Conservation (phyloP, 2,113 vertebrate genomes). For the Bufo bufo region DNA sequence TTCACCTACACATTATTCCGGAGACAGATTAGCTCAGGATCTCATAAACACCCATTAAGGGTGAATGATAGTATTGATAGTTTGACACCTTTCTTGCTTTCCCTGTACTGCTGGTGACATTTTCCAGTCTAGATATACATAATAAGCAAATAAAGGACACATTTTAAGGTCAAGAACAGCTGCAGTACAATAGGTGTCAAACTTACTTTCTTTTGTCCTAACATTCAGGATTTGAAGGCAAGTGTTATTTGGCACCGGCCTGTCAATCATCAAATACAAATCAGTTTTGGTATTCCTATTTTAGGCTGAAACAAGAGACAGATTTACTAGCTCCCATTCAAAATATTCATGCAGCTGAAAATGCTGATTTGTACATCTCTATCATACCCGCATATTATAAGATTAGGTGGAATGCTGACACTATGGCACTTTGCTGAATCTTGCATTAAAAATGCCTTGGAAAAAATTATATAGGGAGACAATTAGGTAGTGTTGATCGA, state of each 20-base stretch:
- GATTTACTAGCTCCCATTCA: neutral
- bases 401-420: neutral
- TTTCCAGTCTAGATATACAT: constrained; percentile 30
- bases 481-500: no score
- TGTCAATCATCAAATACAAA: constrained; percentile 29
- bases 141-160: constrained; percentile 38
- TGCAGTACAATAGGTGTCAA: constrained; percentile 20
- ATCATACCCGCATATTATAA: neutral
- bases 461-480: neutral
- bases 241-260: neutral
- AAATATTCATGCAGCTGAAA: constrained; percentile 2
- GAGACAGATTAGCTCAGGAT: constrained; percentile 40
- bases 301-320: neutral
- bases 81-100: constrained; percentile 38
- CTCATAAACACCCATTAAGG: constrained; percentile 39
- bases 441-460: neutral
- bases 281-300: neutral
- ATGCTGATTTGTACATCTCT: neutral
- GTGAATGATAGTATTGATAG: constrained; percentile 27
- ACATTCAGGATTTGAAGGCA: constrained; percentile 1
- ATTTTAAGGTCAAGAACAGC: constrained; percentile 36
- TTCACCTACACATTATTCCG: constrained; percentile 6
- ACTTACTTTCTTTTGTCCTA: constrained; percentile 11
- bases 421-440: neutral
- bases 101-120: neutral